Evolutionary conservation across 2,797 vertebrate species (phyloP).

Genomic region (Hoplostethus mediterraneus): DNA sequence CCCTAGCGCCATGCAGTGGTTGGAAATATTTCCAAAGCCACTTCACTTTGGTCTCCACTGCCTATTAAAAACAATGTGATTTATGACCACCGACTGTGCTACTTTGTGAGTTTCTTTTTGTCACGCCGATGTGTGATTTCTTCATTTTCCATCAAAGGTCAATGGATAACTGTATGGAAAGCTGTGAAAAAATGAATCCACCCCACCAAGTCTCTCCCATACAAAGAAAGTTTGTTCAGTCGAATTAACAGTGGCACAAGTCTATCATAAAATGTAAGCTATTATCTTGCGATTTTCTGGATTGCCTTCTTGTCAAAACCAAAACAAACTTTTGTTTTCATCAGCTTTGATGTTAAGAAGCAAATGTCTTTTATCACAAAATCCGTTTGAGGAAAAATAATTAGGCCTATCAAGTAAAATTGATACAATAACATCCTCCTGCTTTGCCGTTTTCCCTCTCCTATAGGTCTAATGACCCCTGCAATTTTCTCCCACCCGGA

Average conservation of each 20-base stretch:
- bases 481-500: slow-evolving; percentile 76
- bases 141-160: not conserved
- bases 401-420: slow-evolving; percentile 77
- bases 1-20: slow-evolving; percentile 83
- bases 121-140: not conserved
- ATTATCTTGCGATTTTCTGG: slow-evolving; percentile 5
- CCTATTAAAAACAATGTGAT: slow-evolving; percentile 33
- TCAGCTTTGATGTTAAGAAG: slow-evolving; percentile 70
- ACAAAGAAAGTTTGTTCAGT: not conserved
- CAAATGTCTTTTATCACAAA: slow-evolving; percentile 55
- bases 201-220: not conserved
- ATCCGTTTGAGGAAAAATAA: slow-evolving; percentile 60
- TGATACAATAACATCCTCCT: slow-evolving; percentile 83
- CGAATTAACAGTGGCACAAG: not conserved
- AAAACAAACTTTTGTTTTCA: slow-evolving; percentile 39
- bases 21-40: slow-evolving; percentile 23
- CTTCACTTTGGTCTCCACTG: slow-evolving; percentile 20
- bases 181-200: not conserved
- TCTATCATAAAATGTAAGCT: slow-evolving; percentile 11
- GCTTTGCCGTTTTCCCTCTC: slow-evolving; percentile 55
- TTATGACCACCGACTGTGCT: slow-evolving; percentile 21
- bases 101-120: not conserved
- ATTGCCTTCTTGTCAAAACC: slow-evolving; percentile 20
- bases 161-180: not conserved
- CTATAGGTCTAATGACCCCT: slow-evolving; percentile 70